A percentile compares a stretch with the other conserved stretches of the same genome.
Evolutionary conservation across 2,113 vertebrate species (phyloP).

Genomic region (Astatoreochromis straeleni): DNA sequence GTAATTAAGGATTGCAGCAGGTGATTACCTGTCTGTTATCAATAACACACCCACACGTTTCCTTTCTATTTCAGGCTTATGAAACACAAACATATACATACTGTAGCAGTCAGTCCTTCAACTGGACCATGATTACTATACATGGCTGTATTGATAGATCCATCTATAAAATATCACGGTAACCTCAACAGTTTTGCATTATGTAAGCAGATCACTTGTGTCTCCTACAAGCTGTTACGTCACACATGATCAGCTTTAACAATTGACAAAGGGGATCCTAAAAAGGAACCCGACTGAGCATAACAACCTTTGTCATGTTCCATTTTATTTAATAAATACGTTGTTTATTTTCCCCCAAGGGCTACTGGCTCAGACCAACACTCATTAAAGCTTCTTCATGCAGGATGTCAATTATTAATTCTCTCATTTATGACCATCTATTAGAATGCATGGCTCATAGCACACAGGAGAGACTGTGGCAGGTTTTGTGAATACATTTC

Average conservation of each 20-base stretch:
- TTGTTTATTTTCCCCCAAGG: constrained; percentile 50
- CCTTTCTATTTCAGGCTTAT: background rate
- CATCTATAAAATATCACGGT: background rate
- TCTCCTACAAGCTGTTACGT: background rate
- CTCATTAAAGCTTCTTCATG: constrained; percentile 55
- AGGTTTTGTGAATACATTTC: constrained; percentile 32
- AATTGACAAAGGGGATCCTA: background rate
- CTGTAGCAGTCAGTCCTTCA: background rate
- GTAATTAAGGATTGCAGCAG: constrained; percentile 34
- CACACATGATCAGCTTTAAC: constrained; percentile 6
- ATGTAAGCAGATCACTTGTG: background rate
- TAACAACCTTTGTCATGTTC: constrained; percentile 39
- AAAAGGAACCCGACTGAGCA: constrained; percentile 3
- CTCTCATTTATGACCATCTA: constrained; percentile 42
- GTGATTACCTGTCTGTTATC: constrained; percentile 40
- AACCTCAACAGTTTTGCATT: background rate
- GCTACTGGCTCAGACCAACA: constrained; percentile 22
- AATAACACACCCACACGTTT: constrained; percentile 22
- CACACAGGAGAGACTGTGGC: constrained; percentile 23
- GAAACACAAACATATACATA: background rate
- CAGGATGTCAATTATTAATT: constrained; percentile 62
- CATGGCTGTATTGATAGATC: background rate
- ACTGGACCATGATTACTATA: background rate
- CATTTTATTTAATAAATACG: constrained; percentile 54
- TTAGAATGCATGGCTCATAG: constrained; percentile 40